Conservation (phyloP, 1,140 invertebrate genomes). For the Heliconius himera region DNA sequence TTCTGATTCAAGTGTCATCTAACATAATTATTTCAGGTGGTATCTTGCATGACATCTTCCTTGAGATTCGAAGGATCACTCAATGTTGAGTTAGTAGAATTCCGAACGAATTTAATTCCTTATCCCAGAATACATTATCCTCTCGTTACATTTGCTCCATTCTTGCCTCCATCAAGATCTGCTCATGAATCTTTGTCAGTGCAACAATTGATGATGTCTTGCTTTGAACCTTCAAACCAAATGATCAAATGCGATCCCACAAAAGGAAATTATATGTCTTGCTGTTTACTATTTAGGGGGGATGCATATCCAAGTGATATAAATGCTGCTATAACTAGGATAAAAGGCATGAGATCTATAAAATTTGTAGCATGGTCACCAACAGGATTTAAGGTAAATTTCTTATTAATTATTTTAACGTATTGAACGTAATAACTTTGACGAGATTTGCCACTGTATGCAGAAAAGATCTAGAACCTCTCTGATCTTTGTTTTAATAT, state of each 20-base stretch:
- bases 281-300: slow-evolving; percentile 88
- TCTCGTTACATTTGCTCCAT: slow-evolving; percentile 90
- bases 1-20: no score
- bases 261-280: slow-evolving; percentile 88
- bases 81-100: slow-evolving; percentile 93
- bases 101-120: slow-evolving; percentile 88
- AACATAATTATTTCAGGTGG: slow-evolving; percentile 75
- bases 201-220: slow-evolving; percentile 88
- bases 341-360: slow-evolving; percentile 85
- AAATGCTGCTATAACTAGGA: slow-evolving; percentile 85
- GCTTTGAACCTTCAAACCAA: slow-evolving; percentile 91
- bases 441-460: no score
- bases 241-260: slow-evolving; percentile 91
- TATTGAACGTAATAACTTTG: no score
- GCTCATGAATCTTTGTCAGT: slow-evolving; percentile 87
- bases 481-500: no score
- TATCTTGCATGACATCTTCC: slow-evolving; percentile 90
- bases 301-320: slow-evolving; percentile 87
- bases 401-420: not conserved
- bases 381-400: slow-evolving; percentile 86
- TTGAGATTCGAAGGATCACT: slow-evolving; percentile 91
- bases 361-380: slow-evolving; percentile 90
- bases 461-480: no score
- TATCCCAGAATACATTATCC: slow-evolving; percentile 90
- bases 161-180: slow-evolving; percentile 86